Conservation (phyloP, 2,113 vertebrate species). For the Sylvietta virens region DNA sequence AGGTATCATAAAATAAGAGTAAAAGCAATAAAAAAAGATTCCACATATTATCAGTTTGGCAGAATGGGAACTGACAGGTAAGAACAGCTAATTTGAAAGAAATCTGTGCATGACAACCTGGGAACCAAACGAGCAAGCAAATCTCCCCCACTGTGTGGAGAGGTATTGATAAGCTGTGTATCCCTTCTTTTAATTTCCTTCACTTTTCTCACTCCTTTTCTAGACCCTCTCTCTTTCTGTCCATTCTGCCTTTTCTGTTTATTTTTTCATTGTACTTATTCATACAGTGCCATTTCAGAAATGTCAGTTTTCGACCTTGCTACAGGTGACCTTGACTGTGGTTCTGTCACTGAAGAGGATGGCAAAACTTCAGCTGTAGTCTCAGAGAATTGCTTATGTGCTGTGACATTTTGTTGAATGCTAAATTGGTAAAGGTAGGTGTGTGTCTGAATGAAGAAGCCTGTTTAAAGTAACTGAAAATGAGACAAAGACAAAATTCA, state of each 20-base stretch:
- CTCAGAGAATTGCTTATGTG: background rate
- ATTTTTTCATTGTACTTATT: background rate
- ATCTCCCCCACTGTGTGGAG: background rate
- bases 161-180: background rate
- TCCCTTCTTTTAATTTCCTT: background rate
- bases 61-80: background rate
- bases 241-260: background rate
- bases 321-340: background rate
- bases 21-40: background rate
- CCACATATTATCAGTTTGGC: background rate
- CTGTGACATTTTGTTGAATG: background rate
- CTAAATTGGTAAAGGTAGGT: background rate
- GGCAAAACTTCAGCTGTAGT: background rate
- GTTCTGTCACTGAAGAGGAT: background rate
- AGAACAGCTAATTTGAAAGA: background rate
- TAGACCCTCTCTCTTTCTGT: background rate
- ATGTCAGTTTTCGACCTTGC: conserved; percentile 1
- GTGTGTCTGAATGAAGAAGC: background rate
- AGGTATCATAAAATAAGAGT: background rate
- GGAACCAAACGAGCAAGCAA: background rate
- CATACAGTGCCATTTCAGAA: conserved; percentile 15
- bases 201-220: background rate
- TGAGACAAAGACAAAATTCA: background rate
- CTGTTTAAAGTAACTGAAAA: background rate
- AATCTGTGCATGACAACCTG: background rate